Evolutionary conservation across 1,140 invertebrate genomes (phyloP).

Genomic region (Penaeus indicus): DNA sequence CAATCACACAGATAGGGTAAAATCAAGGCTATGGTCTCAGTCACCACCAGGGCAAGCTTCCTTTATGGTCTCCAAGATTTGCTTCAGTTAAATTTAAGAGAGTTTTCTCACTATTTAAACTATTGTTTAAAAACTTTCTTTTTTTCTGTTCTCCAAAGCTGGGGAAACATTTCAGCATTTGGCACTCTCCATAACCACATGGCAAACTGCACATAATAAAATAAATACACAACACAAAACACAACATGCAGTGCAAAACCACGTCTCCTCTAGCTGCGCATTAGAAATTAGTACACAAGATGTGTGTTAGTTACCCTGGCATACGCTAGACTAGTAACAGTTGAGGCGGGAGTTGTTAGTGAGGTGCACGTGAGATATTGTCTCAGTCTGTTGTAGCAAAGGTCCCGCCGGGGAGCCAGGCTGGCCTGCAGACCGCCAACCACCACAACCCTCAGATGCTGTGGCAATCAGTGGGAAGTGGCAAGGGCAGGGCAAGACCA

Average conservation of each 20-base stretch:
- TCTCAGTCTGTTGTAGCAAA: slow-evolving; percentile 64
- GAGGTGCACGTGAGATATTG: slow-evolving; percentile 65
- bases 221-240: slow-evolving; percentile 63
- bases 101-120: slow-evolving; percentile 36
- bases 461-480: slow-evolving; percentile 57
- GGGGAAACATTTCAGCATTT: slow-evolving; percentile 64
- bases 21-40: slow-evolving; percentile 57
- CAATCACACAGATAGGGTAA: slow-evolving; percentile 60
- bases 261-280: slow-evolving; percentile 66
- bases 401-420: slow-evolving; percentile 61
- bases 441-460: slow-evolving; percentile 61
- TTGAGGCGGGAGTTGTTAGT: slow-evolving; percentile 65
- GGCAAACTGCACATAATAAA: slow-evolving; percentile 58
- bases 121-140: slow-evolving; percentile 41
- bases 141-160: slow-evolving; percentile 47
- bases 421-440: slow-evolving; percentile 60
- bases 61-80: slow-evolving; percentile 61
- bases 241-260: slow-evolving; percentile 66
- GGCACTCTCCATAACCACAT: slow-evolving; percentile 65
- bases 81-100: slow-evolving; percentile 40
- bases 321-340: slow-evolving; percentile 64
- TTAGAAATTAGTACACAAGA: slow-evolving; percentile 64
- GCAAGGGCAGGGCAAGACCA: slow-evolving; percentile 57
- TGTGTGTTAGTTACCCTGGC: slow-evolving; percentile 66
- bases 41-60: slow-evolving; percentile 63